phyloP scores from a whole-genome alignment of 2,797 vertebrate genomes.

The Ceyx erithaca region DNA sequence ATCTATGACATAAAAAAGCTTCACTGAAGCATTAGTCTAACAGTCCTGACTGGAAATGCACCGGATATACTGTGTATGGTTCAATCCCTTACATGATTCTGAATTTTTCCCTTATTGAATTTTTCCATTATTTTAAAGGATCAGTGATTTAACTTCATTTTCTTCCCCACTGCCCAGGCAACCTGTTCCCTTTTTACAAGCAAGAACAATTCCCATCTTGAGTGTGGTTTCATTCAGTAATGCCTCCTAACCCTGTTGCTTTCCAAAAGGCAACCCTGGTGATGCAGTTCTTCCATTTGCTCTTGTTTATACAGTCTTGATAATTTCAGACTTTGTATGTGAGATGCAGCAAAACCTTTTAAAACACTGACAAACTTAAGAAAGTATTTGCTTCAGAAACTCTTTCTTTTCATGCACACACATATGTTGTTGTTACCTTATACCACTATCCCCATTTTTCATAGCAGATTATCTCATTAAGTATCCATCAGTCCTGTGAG shows the following conservation, averaged over 20 bases:
- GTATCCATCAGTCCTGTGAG: constrained; percentile 1
- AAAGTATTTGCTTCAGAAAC: background rate
- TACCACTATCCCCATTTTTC: background rate
- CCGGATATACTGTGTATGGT: background rate
- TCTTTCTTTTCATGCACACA: background rate
- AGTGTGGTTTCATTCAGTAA: background rate
- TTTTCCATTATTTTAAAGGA: background rate
- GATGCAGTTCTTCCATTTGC: background rate
- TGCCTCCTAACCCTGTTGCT: background rate
- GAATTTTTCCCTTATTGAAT: background rate
- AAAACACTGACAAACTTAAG: background rate
- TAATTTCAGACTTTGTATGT: background rate
- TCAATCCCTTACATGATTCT: background rate
- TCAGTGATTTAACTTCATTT: background rate
- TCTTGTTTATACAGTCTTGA: background rate
- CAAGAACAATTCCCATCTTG: background rate
- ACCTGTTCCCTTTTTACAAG: background rate
- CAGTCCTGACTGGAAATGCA: background rate
- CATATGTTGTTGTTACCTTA: background rate
- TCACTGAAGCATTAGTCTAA: background rate
- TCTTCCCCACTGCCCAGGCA: background rate
- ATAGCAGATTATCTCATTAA: constrained; percentile 27
- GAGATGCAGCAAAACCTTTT: background rate
- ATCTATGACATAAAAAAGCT: background rate
- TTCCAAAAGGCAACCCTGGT: background rate